Conservation (phyloP, 2,113 vertebrate species). For the Chaetorhynchus papuensis region DNA sequence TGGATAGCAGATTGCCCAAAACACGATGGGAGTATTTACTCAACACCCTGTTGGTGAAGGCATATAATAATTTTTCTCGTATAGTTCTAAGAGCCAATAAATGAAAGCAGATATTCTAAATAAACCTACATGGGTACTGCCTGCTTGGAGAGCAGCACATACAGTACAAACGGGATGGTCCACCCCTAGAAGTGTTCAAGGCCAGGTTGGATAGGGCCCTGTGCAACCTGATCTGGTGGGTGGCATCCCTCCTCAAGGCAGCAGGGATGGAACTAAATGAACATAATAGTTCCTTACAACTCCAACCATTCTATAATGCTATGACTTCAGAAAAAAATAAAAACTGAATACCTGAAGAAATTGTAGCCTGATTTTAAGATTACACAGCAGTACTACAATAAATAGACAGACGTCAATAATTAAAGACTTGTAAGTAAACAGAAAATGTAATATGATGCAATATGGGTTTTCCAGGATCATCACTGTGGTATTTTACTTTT, state of each 20-base stretch:
- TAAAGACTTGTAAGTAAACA: neutral
- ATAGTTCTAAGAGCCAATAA: neutral
- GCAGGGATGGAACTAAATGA: neutral
- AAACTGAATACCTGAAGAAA: neutral
- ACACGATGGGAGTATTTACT: neutral
- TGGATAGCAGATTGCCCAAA: neutral
- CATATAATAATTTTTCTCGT: neutral
- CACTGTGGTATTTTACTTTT: neutral
- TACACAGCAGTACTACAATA: neutral
- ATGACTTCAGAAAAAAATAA: neutral
- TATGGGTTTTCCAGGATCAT: neutral
- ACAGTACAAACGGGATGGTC: neutral
- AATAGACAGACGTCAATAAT: neutral
- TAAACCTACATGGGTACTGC: neutral
- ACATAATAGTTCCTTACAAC: neutral
- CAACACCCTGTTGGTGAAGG: neutral
- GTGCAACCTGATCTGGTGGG: neutral
- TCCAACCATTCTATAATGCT: neutral
- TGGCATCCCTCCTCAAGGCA: neutral
- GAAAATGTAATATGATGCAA: neutral
- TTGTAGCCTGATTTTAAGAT: neutral
- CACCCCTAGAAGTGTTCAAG: neutral
- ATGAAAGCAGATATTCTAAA: neutral
- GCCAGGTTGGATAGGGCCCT: neutral
- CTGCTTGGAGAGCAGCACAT: neutral